phyloP scores from a whole-genome alignment of 2,797 vertebrate species.

The Spatula versicolor region DNA sequence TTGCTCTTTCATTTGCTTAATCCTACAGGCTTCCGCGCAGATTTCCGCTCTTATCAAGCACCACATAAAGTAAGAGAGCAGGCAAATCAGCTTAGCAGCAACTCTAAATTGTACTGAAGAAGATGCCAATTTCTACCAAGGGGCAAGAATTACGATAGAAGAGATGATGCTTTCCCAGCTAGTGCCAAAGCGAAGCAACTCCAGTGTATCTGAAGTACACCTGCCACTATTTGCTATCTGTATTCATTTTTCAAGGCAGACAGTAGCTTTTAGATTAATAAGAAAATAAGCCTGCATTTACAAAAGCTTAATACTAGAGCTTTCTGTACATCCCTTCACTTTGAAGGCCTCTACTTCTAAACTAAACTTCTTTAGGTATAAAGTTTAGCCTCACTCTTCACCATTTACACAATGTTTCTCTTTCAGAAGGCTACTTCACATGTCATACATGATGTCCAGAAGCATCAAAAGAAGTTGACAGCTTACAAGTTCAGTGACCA shows the following conservation, averaged over 20 bases:
- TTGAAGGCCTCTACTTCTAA: background rate
- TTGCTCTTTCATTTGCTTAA: background rate
- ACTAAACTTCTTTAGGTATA: rapidly evolving
- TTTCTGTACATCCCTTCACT: background rate
- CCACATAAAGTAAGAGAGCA: background rate
- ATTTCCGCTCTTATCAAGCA: background rate
- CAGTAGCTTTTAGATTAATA: background rate
- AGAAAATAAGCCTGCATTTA: background rate
- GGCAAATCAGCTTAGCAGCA: background rate
- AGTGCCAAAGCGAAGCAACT: background rate
- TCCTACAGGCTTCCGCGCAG: rapidly evolving
- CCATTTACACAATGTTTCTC: background rate
- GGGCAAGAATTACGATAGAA: background rate
- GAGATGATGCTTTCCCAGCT: background rate
- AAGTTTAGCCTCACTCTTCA: background rate
- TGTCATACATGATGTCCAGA: background rate
- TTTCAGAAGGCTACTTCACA: background rate
- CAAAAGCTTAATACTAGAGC: rapidly evolving
- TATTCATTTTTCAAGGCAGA: background rate
- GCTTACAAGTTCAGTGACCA: background rate
- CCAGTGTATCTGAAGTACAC: background rate
- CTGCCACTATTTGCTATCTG: background rate
- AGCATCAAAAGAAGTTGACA: background rate
- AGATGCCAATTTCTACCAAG: background rate
- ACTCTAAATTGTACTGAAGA: background rate